Percentiles rank a stretch among this genome's conserved stretches.
Conservation (phyloP, 2,797 vertebrate species). For the Chelon auratus region DNA sequence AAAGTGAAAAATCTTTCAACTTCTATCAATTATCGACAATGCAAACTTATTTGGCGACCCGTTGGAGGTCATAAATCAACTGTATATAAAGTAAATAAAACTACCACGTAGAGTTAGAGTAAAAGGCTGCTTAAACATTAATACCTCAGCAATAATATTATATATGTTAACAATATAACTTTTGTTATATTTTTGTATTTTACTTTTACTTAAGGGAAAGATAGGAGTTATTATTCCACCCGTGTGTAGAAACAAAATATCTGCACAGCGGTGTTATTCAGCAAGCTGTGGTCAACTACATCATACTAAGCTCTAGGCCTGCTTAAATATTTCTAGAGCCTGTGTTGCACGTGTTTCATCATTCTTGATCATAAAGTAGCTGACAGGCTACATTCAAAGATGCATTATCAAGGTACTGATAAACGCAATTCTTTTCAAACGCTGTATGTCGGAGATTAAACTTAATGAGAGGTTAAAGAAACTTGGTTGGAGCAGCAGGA, state of each 20-base stretch:
- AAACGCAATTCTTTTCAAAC: slow-evolving; percentile 17
- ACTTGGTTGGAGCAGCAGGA: slow-evolving; percentile 11
- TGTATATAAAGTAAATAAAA: neutral
- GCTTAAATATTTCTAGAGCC: neutral
- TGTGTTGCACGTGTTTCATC: slow-evolving; percentile 26
- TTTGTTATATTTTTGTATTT: too few species aligned
- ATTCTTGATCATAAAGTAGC: slow-evolving; percentile 8
- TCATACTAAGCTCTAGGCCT: neutral
- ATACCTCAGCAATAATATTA: neutral
- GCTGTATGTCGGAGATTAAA: neutral
- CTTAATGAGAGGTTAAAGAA: slow-evolving; percentile 15
- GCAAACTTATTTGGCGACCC: too few species aligned
- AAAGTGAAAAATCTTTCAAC: too few species aligned
- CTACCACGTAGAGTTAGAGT: neutral
- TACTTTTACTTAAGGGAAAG: neutral
- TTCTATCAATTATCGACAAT: too few species aligned
- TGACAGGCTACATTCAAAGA: neutral
- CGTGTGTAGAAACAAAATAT: neutral
- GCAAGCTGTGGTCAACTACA: neutral
- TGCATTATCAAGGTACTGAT: slow-evolving; percentile 6
- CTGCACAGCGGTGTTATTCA: neutral
- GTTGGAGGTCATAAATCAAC: too few species aligned
- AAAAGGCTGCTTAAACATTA: neutral
- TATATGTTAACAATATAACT: too few species aligned
- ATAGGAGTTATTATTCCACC: neutral